Conservation (phyloP, 92 coral and sea anemone genomes). For the Umimayanthus chanpuru region DNA sequence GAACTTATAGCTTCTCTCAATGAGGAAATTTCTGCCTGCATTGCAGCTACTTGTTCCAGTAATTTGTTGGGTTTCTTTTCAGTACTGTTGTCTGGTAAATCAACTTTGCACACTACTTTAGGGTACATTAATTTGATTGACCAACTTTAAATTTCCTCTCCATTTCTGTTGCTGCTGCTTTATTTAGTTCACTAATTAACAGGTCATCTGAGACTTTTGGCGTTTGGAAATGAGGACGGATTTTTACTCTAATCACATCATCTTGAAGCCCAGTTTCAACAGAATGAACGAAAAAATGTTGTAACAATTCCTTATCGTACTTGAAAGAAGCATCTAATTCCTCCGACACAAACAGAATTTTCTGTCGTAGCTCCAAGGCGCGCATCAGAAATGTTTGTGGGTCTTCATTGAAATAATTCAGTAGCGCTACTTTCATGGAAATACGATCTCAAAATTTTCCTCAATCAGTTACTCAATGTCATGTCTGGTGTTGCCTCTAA, state of each 20-base stretch:
- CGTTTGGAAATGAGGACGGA: not conserved
- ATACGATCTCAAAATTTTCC: conserved; percentile 56
- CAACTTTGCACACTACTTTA: conserved; percentile 19
- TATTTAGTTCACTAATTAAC: conserved; percentile 5
- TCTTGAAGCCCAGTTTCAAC: conserved; percentile 22
- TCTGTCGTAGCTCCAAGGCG: conserved; percentile 50
- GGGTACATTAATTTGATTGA: not conserved
- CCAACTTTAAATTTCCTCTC: conserved; percentile 10
- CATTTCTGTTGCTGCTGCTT: conserved; percentile 19
- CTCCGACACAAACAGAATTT: conserved; percentile 44
- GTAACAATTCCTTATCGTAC: conserved; percentile 10
- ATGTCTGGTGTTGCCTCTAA: conserved; percentile 49
- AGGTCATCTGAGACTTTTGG: conserved; percentile 9
- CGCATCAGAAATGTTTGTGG: conserved; percentile 50
- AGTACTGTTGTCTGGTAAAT: not conserved
- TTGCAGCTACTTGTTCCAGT: not conserved
- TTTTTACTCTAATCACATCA: conserved; percentile 7
- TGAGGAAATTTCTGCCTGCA: conserved; percentile 1
- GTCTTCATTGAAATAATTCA: conserved; percentile 60
- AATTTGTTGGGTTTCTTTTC: conserved; percentile 8
- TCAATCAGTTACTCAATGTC: conserved; percentile 52
- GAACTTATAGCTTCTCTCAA: conserved; percentile 3
- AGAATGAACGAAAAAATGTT: conserved; percentile 21
- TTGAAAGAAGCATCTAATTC: not conserved
- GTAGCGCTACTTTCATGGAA: conserved; percentile 60